phyloP scores from a whole-genome alignment of 2,113 vertebrate species.

The Platysteira castanea region DNA sequence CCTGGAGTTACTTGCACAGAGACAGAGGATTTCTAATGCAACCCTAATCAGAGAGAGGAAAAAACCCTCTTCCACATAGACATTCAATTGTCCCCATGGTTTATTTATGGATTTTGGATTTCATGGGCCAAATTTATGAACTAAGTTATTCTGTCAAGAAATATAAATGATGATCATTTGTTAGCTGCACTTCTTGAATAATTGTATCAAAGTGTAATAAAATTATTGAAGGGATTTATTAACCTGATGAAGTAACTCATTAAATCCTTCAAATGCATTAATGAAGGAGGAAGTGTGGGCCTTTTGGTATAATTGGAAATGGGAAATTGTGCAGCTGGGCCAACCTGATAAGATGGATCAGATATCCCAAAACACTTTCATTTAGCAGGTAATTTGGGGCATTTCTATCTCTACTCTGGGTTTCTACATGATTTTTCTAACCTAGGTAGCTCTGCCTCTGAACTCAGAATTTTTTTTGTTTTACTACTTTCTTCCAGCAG shows the following conservation, averaged over 20 bases:
- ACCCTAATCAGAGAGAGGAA: neutral
- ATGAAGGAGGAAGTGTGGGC: neutral
- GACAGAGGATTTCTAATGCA: neutral
- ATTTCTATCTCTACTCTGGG: neutral
- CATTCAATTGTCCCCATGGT: neutral
- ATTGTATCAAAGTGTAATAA: conserved; percentile 24
- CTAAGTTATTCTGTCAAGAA: conserved; percentile 6
- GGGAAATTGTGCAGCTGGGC: neutral
- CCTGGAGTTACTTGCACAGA: neutral
- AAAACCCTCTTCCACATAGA: neutral
- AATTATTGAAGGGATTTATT: conserved; percentile 57
- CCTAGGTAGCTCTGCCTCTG: neutral
- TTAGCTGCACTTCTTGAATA: conserved; percentile 19
- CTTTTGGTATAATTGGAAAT: neutral
- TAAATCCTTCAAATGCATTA: conserved; percentile 37
- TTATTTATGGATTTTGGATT: conserved; percentile 31
- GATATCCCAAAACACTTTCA: neutral
- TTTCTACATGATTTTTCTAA: neutral
- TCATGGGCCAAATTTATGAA: neutral
- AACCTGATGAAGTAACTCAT: conserved; percentile 53
- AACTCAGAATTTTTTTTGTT: neutral
- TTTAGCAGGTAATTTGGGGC: neutral
- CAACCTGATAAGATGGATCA: conserved; percentile 2
- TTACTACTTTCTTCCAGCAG: neutral
- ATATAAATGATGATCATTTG: conserved; percentile 37